Evolutionary conservation across 2,113 vertebrate species (phyloP).

Genomic region (Anseranas semipalmata): DNA sequence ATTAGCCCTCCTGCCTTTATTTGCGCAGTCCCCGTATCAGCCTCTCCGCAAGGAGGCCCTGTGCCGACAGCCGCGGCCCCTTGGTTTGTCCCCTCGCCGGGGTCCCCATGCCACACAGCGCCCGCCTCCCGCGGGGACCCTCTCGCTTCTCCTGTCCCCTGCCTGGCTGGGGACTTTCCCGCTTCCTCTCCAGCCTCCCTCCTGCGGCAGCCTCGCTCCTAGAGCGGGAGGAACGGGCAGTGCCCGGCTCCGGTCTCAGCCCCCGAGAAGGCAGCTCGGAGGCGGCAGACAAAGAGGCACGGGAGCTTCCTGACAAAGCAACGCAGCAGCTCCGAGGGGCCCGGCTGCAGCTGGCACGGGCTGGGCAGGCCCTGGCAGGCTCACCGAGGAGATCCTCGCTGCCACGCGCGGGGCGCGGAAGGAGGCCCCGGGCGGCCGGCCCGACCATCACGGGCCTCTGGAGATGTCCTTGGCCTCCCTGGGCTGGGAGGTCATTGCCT

Average conservation of each 20-base stretch:
- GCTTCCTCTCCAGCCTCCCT: background rate
- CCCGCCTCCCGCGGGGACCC: background rate
- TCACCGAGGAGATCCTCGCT: background rate
- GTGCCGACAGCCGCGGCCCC: background rate
- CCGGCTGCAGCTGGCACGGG: background rate
- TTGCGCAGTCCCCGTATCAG: background rate
- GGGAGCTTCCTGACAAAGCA: conserved; percentile 49
- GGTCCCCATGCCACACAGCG: background rate
- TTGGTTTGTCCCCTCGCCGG: accelerated
- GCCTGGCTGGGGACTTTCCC: background rate
- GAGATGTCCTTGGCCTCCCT: background rate
- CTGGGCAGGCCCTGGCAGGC: background rate
- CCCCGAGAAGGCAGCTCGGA: background rate
- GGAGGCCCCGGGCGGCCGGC: background rate
- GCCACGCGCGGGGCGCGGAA: background rate
- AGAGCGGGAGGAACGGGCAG: background rate
- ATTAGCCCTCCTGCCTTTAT: conserved; percentile 34
- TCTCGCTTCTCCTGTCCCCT: background rate
- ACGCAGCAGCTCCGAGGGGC: background rate
- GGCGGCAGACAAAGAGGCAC: conserved; percentile 45
- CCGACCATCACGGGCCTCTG: background rate
- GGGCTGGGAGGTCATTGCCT: background rate
- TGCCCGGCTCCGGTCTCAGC: background rate
- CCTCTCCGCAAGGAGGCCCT: background rate
- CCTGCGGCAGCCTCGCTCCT: background rate